Conservation (phyloP, 2,888 invertebrate genomes). For the Ametastegia equiseti region DNA sequence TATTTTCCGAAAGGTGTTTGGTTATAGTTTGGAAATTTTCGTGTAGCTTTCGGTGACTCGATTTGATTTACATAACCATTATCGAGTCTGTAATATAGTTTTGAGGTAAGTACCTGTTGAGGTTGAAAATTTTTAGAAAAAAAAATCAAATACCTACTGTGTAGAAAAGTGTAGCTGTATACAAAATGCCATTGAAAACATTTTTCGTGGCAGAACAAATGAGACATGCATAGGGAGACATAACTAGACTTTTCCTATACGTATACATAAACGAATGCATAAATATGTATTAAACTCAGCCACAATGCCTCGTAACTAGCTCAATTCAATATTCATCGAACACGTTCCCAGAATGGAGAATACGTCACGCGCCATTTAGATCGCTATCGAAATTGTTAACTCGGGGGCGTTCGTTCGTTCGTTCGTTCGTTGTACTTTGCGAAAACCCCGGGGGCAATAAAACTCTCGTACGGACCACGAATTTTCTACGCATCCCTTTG, state of each 20-base stretch:
- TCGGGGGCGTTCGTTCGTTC: slow-evolving; percentile 15
- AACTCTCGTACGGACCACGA: slow-evolving; percentile 42
- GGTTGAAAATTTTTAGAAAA: neutral
- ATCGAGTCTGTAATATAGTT: no score
- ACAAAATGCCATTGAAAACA: neutral
- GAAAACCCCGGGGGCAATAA: slow-evolving; percentile 36
- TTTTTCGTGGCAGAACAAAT: slow-evolving; percentile 2
- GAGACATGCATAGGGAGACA: neutral
- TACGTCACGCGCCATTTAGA: slow-evolving; percentile 46
- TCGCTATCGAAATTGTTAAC: slow-evolving; percentile 40
- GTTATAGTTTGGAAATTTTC: slow-evolving; percentile 11
- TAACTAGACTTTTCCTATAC: neutral
- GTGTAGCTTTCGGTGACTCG: slow-evolving; percentile 15
- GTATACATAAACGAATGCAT: slow-evolving; percentile 17
- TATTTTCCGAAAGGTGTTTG: neutral
- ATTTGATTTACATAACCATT: slow-evolving; percentile 34
- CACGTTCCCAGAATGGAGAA: slow-evolving; percentile 19
- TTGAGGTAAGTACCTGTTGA: no score
- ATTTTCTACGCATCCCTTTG: slow-evolving; percentile 44
- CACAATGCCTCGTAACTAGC: slow-evolving; percentile 31
- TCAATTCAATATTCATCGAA: slow-evolving; percentile 42
- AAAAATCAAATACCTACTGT: no score
- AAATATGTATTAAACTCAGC: slow-evolving; percentile 24
- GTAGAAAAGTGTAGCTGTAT: neutral
- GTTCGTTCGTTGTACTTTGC: neutral